Base-by-base conservation (phyloP, 2,797 vertebrate genomes). In the Okamejei kenojei region DNA sequence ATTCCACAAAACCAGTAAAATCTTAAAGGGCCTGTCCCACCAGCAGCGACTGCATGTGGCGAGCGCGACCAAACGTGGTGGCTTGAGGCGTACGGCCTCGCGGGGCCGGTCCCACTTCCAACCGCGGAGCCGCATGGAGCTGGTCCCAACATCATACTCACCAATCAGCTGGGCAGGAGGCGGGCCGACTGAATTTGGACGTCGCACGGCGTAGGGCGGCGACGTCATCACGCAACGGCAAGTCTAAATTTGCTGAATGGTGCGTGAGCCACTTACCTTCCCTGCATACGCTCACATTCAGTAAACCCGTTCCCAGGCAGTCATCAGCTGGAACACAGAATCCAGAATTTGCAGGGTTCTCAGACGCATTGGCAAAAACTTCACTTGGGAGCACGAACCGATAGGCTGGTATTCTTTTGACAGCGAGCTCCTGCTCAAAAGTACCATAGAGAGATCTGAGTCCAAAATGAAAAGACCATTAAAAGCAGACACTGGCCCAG, bases 271-370 rank as follows among this genome's bases (percentile, higher is more conserved):
- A 26, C 45, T 68, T 94, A 99, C 99, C 98, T 94, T 98, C 95
- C 95, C 97, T 98, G 95, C 99, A 99, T 58, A 93, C 0, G 26
- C 97, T 99, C 96, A 98, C 96, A 0, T 99, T 99, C 93, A 99
- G 96, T 71, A 99, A 94, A 0, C 99, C 99, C 0, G 98, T 97
- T 84, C 96, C 97, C 10, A 97, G 96, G 95, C 99, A 99, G 93
- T 98, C 97, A 15, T 97, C 98, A 0, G 95, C 93, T 0, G 98
- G 98, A 54, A 98, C 95, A 26, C 99, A 99, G 96, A 99, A 99
- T 1, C 99, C 99, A 0, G 97, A 96, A 0, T 99, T 99, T 93
- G 96, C 97, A 0, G 98, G 98, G 94, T 98, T 99, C 78, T 97
- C 93, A 0, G 96, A 96, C 0, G 15, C 0, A 94, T 98, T 99